phyloP scores from a whole-genome alignment of 2,797 vertebrate genomes.

The Champsocephalus gunnari region DNA sequence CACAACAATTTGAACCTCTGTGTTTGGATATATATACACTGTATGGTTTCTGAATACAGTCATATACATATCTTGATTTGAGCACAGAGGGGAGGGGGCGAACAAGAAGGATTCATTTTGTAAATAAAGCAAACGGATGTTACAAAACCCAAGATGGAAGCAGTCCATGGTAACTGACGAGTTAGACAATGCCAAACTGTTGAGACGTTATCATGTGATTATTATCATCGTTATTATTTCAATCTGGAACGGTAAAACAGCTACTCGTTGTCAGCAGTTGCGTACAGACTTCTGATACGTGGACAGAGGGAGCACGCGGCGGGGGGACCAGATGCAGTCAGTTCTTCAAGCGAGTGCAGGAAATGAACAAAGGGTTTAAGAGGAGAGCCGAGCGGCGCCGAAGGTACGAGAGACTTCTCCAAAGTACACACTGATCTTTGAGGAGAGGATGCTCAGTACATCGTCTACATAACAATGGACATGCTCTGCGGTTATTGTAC shows the following conservation, averaged over 20 bases:
- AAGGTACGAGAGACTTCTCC: conserved; percentile 77
- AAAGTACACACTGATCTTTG: conserved; percentile 78
- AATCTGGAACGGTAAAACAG: conserved; percentile 79
- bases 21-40: conserved; percentile 77
- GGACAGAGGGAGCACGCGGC: conserved; percentile 77
- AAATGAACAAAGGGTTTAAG: conserved; percentile 47
- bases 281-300: conserved; percentile 81
- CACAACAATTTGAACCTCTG: conserved; percentile 86
- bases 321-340: conserved; percentile 54
- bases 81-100: conserved; percentile 65
- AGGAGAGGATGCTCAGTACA: conserved; percentile 85
- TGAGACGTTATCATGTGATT: conserved; percentile 75
- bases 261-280: conserved; percentile 83
- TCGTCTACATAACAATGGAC: conserved; percentile 83
- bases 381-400: conserved; percentile 55
- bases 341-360: conserved; percentile 82
- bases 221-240: conserved; percentile 58
- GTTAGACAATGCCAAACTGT: conserved; percentile 82
- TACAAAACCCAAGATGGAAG: conserved; percentile 83
- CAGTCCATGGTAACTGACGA: conserved; percentile 84
- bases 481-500: conserved; percentile 84
- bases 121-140: conserved; percentile 84
- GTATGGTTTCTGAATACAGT: conserved; percentile 66
- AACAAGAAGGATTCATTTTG: conserved; percentile 65
- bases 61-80: conserved; percentile 57